A percentile compares a stretch with the other conserved stretches of the same genome.
Evolutionary conservation across 1,140 invertebrate genomes (phyloP).

Genomic region (Scylla paramamosain): DNA sequence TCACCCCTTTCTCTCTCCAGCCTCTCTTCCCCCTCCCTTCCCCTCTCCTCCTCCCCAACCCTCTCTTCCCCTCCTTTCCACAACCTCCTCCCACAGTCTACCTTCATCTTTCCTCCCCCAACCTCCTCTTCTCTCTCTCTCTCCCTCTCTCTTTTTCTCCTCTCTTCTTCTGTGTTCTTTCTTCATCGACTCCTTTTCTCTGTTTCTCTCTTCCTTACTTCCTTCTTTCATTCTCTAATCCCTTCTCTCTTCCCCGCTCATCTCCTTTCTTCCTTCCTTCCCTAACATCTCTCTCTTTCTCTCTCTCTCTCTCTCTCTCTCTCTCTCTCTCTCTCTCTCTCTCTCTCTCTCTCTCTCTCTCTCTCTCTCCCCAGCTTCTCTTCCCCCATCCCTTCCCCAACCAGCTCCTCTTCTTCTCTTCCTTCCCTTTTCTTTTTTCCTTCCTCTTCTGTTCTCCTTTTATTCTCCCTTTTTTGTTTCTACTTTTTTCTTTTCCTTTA

Average conservation of each 20-base stretch:
- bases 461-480: neutral
- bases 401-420: neutral
- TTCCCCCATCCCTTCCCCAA: neutral
- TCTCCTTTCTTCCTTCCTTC: neutral
- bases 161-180: too few species aligned
- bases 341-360: too few species aligned
- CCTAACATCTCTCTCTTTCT: neutral
- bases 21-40: neutral
- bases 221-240: neutral
- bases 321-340: neutral
- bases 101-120: too few species aligned
- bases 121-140: too few species aligned
- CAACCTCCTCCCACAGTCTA: neutral
- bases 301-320: neutral
- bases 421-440: neutral
- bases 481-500: too few species aligned
- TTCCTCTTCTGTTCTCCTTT: neutral
- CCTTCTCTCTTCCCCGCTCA: neutral
- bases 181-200: neutral
- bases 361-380: neutral
- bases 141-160: too few species aligned
- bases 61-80: neutral
- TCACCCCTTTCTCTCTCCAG: neutral
- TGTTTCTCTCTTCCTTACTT: neutral
- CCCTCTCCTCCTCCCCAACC: too few species aligned